phyloP scores from a whole-genome alignment of 2,113 vertebrate genomes.

The Psittacara wagleri region DNA sequence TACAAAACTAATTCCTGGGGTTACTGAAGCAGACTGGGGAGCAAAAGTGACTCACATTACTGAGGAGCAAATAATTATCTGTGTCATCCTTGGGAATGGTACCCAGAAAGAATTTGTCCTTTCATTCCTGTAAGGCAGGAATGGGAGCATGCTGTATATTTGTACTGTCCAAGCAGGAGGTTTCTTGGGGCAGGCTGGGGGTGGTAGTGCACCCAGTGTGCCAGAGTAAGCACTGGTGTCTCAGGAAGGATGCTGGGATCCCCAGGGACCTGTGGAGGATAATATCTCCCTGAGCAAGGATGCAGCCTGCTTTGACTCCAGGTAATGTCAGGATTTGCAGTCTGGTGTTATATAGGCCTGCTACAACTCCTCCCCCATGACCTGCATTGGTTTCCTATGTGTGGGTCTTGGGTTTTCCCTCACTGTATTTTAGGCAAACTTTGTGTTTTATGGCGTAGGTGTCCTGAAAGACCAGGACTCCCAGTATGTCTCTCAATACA shows the following conservation, averaged over 20 bases:
- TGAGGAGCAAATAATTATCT: not conserved
- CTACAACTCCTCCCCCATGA: not conserved
- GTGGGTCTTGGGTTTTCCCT: not conserved
- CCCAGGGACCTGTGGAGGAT: too few relatives aligned
- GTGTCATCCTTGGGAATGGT: not conserved
- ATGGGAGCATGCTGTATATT: not conserved
- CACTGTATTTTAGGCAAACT: not conserved
- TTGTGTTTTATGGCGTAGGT: not conserved
- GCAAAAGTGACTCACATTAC: not conserved
- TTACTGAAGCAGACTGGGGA: not conserved
- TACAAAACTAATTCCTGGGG: not conserved
- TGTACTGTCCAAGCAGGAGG: not conserved
- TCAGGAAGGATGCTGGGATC: too few relatives aligned
- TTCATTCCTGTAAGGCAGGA: fast-evolving
- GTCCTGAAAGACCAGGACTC: not conserved
- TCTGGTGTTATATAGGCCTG: not conserved
- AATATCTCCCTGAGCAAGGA: not conserved
- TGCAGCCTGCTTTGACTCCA: not conserved
- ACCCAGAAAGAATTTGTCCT: not conserved
- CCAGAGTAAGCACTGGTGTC: not conserved
- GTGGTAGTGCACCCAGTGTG: fast-evolving
- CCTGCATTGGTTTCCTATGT: fast-evolving
- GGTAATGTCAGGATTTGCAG: not conserved
- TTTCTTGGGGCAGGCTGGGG: not conserved
- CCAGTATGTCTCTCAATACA: not conserved